Percentiles rank a stretch among this genome's conserved stretches.
These are phyloP conservation scores for Sander lucioperca DNA, from an alignment of 2,113 vertebrate species.

Conservation along the genomic window DNA sequence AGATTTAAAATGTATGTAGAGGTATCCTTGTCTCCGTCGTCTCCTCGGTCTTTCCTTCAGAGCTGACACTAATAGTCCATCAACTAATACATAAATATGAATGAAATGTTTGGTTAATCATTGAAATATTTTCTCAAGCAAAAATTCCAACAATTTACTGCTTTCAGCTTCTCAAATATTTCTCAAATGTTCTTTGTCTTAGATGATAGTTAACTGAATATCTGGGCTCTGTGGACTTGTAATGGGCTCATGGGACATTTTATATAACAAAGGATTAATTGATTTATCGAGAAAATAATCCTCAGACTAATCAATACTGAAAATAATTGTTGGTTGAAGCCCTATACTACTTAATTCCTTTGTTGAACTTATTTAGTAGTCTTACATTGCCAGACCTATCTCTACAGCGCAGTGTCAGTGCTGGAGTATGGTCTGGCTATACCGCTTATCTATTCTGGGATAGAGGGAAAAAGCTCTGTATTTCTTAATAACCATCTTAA, in stretches of 20 bases:
- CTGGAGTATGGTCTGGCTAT: too few species aligned
- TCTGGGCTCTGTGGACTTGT: background rate
- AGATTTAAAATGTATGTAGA: background rate
- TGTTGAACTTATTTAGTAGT: background rate
- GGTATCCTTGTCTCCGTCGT: background rate
- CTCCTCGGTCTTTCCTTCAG: background rate
- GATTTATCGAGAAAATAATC: background rate
- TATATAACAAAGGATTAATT: background rate
- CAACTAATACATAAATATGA: background rate
- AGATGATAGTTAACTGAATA: background rate
- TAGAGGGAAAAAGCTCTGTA: too few species aligned
- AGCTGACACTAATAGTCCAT: background rate
- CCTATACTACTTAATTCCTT: background rate
- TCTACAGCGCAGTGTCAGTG: too few species aligned
- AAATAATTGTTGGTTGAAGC: background rate
- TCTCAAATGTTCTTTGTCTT: too few species aligned
- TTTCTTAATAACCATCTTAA: too few species aligned
- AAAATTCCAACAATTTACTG: background rate
- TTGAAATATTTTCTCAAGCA: background rate
- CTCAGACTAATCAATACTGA: too few species aligned
- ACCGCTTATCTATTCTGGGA: too few species aligned
- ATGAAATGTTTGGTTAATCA: background rate
- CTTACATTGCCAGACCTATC: too few species aligned
- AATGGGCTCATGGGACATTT: background rate
- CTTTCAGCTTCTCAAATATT: background rate